Conservation (phyloP, 2,113 vertebrate genomes). For the Rutilus rutilus region DNA sequence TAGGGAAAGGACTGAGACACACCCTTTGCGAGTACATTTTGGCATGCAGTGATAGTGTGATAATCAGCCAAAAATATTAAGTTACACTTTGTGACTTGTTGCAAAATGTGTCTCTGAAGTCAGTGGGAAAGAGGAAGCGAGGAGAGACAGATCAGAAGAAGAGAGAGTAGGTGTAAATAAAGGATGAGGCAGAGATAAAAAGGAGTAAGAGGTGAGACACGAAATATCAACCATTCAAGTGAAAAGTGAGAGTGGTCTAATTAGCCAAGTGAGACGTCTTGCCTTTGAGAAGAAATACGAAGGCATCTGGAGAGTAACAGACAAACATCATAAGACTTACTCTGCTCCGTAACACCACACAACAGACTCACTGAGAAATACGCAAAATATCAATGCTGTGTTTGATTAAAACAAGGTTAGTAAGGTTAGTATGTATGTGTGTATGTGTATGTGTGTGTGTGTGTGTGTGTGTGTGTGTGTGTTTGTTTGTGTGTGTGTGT, state of each 20-base stretch:
- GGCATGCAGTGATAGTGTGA: slow-evolving; percentile 52
- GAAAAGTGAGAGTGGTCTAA: slow-evolving; percentile 39
- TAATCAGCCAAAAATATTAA: not conserved
- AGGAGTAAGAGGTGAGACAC: slow-evolving; percentile 26
- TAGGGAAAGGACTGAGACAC: slow-evolving; percentile 25
- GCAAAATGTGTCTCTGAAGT: slow-evolving; percentile 45
- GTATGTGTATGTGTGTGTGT: too few species aligned
- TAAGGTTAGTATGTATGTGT: not conserved
- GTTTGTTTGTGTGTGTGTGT: too few species aligned
- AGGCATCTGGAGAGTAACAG: slow-evolving; percentile 78
- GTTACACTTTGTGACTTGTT: slow-evolving; percentile 8
- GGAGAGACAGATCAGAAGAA: slow-evolving; percentile 71
- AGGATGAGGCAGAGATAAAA: slow-evolving; percentile 9
- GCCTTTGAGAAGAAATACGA: slow-evolving; percentile 82
- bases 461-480: too few species aligned
- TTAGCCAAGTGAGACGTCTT: slow-evolving; percentile 66
- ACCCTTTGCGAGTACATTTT: not conserved
- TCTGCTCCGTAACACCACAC: slow-evolving; percentile 25
- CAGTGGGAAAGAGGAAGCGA: slow-evolving; percentile 58
- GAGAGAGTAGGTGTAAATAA: slow-evolving; percentile 46
- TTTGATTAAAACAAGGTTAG: not conserved
- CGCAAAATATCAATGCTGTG: slow-evolving; percentile 38
- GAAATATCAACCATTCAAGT: slow-evolving; percentile 36
- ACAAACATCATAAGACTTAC: slow-evolving; percentile 63
- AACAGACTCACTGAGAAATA: slow-evolving; percentile 67